phyloP scores from a whole-genome alignment of 2,113 vertebrate genomes.

The Craseonycteris thonglongyai region DNA sequence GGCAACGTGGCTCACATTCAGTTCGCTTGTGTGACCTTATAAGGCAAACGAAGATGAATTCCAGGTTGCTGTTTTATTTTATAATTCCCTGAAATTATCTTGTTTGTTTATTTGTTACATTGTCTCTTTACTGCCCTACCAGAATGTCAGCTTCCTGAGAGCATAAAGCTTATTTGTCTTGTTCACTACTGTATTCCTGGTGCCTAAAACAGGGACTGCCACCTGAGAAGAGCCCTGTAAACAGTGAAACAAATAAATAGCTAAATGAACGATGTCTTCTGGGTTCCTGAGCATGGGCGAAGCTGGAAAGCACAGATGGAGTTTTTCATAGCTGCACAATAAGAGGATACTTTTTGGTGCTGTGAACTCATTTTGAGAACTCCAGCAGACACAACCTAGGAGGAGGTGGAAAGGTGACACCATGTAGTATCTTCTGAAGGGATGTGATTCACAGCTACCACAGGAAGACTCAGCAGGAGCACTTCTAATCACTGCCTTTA shows the following conservation, averaged over 20 bases:
- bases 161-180: neutral
- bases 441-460: slow-evolving; percentile 19
- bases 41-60: neutral
- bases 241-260: neutral
- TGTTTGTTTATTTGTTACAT: neutral
- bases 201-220: neutral
- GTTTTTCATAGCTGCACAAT: neutral
- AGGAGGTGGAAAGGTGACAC: neutral
- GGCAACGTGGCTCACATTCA: neutral
- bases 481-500: neutral
- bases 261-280: neutral
- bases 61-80: neutral
- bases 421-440: neutral
- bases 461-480: neutral
- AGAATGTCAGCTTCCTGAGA: neutral
- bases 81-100: neutral
- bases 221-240: neutral
- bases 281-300: neutral
- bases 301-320: neutral
- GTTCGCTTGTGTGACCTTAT: neutral
- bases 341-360: neutral
- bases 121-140: neutral
- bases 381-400: neutral
- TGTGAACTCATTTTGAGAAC: slow-evolving; percentile 4
- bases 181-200: neutral